Evolutionary conservation across 2,888 invertebrate genomes (phyloP).

Genomic region (Lasioglossum oenotherae): DNA sequence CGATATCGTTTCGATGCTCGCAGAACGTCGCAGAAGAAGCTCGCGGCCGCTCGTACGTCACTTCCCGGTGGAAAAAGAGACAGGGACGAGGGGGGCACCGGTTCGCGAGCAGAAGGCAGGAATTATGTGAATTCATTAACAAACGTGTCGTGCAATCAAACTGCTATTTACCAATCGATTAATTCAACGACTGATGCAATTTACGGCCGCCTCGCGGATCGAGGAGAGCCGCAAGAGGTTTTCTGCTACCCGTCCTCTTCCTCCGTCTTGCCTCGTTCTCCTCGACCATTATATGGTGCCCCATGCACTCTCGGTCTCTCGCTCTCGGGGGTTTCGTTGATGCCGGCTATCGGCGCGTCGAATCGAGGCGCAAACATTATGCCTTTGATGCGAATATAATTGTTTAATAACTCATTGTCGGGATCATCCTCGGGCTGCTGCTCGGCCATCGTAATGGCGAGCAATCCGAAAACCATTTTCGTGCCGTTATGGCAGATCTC

Average conservation of each 20-base stretch:
- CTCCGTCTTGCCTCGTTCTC: not conserved
- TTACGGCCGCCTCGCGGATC: constrained; percentile 43
- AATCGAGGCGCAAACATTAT: constrained; percentile 60
- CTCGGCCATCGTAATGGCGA: constrained; percentile 34
- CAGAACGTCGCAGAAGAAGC: constrained; percentile 35
- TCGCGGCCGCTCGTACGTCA: constrained; percentile 53
- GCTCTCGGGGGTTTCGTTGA: constrained; percentile 21
- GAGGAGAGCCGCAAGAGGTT: constrained; percentile 26
- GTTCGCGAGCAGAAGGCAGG: constrained; percentile 12
- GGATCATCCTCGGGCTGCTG: constrained; percentile 56
- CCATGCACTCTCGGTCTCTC: constrained; percentile 22
- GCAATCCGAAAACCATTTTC: constrained; percentile 42
- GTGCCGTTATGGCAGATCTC: constrained; percentile 2
- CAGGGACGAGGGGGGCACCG: constrained; percentile 22
- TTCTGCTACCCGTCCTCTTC: constrained; percentile 21
- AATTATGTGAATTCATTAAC: constrained; percentile 60
- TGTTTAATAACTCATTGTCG: constrained; percentile 71
- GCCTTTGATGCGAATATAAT: constrained; percentile 67
- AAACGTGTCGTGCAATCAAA: constrained; percentile 62
- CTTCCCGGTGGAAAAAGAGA: constrained; percentile 43
- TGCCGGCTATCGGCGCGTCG: constrained; percentile 43
- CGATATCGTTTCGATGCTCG: constrained; percentile 54
- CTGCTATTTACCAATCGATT: constrained; percentile 64
- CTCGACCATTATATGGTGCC: not conserved
- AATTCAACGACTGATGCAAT: constrained; percentile 54